These are phyloP conservation scores for Bactericera cockerelli DNA, from an alignment of 1,140 invertebrate genomes.

Conservation along the genomic window DNA sequence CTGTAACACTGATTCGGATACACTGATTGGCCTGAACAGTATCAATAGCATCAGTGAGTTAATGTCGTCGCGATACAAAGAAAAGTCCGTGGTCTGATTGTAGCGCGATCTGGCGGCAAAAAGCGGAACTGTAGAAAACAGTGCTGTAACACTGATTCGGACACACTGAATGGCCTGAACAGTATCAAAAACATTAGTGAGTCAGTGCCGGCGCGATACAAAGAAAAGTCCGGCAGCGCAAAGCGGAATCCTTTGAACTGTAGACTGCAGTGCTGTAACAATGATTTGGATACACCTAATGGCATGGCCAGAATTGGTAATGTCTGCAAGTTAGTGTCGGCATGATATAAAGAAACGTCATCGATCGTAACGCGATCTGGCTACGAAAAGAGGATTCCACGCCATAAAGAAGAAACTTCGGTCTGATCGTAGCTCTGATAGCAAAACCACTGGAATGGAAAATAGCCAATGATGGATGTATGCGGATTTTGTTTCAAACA, in stretches of 20 bases:
- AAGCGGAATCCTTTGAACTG: too few relatives aligned
- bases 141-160: slow-evolving; percentile 6
- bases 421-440: too few relatives aligned
- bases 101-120: too few relatives aligned
- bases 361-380: too few relatives aligned
- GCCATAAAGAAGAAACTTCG: too few relatives aligned
- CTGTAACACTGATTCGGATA: neutral
- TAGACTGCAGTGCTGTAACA: slow-evolving; percentile 14
- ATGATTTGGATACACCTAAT: neutral
- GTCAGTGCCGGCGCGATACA: neutral
- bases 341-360: neutral
- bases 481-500: too few relatives aligned
- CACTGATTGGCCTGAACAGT: neutral
- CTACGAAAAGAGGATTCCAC: too few relatives aligned
- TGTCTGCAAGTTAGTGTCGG: neutral
- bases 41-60: neutral
- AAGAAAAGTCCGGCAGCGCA: too few relatives aligned
- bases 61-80: neutral
- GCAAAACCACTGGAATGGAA: too few relatives aligned
- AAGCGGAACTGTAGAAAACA: too few relatives aligned
- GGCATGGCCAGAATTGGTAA: neutral
- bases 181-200: neutral
- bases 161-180: neutral
- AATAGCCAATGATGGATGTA: too few relatives aligned
- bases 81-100: neutral